These are phyloP conservation scores for Chelon labrosus DNA, from an alignment of 2,797 vertebrate genomes.

Conservation along the genomic window DNA sequence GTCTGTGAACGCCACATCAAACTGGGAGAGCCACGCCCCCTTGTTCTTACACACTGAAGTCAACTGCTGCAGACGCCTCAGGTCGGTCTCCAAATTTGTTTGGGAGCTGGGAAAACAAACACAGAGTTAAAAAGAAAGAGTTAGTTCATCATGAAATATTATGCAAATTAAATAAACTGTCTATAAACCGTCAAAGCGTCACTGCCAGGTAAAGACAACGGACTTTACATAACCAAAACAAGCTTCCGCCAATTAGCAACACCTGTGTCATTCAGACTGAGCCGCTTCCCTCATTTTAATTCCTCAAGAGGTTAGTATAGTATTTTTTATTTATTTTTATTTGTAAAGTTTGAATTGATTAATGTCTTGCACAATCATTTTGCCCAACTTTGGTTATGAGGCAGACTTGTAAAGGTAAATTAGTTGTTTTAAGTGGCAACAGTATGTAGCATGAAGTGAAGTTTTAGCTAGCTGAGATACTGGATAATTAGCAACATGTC, in stretches of 20 bases:
- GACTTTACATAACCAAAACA: neutral
- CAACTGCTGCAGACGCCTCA: neutral
- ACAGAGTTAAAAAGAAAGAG: fast-evolving
- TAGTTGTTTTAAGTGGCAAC: no score
- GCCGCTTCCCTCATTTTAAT: neutral
- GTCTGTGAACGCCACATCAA: constrained; percentile 48
- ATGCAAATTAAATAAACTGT: fast-evolving
- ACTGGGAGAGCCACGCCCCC: constrained; percentile 71
- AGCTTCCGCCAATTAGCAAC: constrained; percentile 16
- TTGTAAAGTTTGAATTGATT: neutral
- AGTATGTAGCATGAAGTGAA: neutral
- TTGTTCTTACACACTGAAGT: neutral
- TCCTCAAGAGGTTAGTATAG: neutral
- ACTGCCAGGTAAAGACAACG: neutral
- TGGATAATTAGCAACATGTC: neutral
- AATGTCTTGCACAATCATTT: neutral
- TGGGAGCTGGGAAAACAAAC: neutral
- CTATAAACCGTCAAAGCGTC: neutral
- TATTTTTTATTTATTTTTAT: neutral
- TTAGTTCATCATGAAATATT: no score
- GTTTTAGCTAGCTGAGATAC: neutral
- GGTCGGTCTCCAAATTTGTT: neutral
- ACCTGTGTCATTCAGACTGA: constrained; percentile 16
- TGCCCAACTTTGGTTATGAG: neutral
- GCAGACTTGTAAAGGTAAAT: neutral